Evolutionary conservation across 2,113 vertebrate genomes (phyloP).

Genomic region (Azemiops feae): DNA sequence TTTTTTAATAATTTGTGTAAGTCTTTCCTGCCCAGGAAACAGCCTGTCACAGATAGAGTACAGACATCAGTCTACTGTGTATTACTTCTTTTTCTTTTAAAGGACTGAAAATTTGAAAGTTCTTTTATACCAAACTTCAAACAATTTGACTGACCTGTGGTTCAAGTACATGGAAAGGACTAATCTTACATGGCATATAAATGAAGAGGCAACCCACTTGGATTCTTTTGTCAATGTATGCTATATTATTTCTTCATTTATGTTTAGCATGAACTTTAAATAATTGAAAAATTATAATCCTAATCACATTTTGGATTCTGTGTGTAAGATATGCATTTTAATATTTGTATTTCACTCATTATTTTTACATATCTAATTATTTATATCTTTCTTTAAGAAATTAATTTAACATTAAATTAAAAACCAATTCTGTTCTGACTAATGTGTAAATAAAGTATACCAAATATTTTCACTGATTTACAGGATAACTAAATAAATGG

Average conservation of each 20-base stretch:
- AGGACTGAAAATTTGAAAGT: conserved; percentile 6
- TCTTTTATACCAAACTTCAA: conserved; percentile 23
- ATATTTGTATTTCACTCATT: not conserved
- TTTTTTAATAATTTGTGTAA: conserved; percentile 16
- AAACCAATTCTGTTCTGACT: not conserved
- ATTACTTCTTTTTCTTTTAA: conserved; percentile 11
- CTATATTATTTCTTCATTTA: conserved; percentile 13
- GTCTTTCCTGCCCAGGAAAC: not conserved
- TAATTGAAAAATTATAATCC: not conserved
- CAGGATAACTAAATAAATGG: not conserved
- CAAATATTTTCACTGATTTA: not conserved
- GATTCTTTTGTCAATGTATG: not conserved
- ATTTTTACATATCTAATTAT: not conserved
- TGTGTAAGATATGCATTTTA: not conserved
- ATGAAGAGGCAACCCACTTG: conserved; percentile 7
- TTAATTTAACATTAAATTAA: not conserved
- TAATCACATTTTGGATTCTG: not conserved
- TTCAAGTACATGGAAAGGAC: conserved; percentile 37
- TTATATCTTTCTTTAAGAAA: not conserved
- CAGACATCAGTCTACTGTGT: not conserved
- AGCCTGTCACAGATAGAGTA: not conserved
- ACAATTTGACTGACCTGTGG: conserved; percentile 17
- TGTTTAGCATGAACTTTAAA: conserved; percentile 8
- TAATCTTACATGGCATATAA: conserved; percentile 4
- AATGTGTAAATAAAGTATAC: not conserved